Percentiles rank a stretch among this genome's conserved stretches.
Conservation (phyloP, 2,888 invertebrate species). For the Frankliniella intonsa region DNA sequence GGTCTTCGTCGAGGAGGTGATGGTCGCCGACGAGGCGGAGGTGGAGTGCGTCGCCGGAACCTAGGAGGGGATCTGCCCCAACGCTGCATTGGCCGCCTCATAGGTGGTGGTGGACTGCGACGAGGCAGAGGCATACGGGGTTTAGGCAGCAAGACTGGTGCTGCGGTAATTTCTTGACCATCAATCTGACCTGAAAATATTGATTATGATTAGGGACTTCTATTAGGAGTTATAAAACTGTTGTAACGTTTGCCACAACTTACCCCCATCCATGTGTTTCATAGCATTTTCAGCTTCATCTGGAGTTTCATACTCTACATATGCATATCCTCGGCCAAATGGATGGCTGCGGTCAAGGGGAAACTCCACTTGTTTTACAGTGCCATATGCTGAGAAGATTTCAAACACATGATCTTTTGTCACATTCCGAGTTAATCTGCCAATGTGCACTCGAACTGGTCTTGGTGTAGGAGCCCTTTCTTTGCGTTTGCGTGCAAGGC, state of each 20-base stretch:
- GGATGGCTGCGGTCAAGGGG: constrained; percentile 83
- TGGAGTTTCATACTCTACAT: constrained; percentile 87
- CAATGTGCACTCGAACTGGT: constrained; percentile 91
- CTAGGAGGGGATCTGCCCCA: constrained; percentile 1
- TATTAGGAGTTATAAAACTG: background rate
- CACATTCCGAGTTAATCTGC: constrained; percentile 86
- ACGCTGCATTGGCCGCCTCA: constrained; percentile 6
- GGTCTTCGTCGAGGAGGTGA: background rate
- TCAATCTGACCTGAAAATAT: constrained; percentile 74
- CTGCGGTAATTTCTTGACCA: constrained; percentile 87
- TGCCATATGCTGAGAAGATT: constrained; percentile 85
- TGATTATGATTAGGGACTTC: constrained; percentile 25
- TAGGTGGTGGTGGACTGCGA: background rate
- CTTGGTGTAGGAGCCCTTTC: constrained; percentile 86
- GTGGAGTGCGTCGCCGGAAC: background rate
- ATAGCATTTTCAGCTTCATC: constrained; percentile 98
- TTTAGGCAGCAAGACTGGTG: constrained; percentile 79
- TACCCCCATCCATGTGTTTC: constrained; percentile 99
- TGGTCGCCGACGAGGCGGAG: background rate
- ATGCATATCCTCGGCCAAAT: constrained; percentile 88
- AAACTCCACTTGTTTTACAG: constrained; percentile 83
- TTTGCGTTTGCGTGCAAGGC: constrained; percentile 54
- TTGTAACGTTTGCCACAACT: constrained; percentile 27
- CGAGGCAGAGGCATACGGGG: constrained; percentile 5
- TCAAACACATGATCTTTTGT: constrained; percentile 84